Evolutionary conservation across 2,888 invertebrate species (phyloP), one percentile per base, ranked within the genome.

Genomic region (Xylocampa areola): DNA sequence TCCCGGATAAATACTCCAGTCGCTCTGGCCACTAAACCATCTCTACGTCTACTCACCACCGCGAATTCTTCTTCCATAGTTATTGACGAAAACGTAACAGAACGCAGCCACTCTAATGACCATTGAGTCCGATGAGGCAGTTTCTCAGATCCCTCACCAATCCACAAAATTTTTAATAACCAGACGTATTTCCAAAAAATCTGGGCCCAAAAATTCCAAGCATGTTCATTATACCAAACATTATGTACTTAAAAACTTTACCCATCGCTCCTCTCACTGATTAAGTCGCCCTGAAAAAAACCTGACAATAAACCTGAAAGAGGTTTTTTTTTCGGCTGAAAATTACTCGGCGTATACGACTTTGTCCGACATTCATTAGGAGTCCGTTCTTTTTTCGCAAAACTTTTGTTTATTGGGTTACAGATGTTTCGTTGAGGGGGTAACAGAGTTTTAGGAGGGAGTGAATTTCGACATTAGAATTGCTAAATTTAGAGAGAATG

Each of bases 251-350:
- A 41, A 53, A 53, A 68, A 61, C 60, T 49, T 55, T 59, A 62
- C 64, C 62, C 51, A 67, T 65, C 63, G 55, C 29, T 35, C 33
- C 39, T 65, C 7, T 0, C 17, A 2, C 27, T 64, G 27, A 41
- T 47, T 73, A 73, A 62, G 67, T 65, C 51, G 65, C 63, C 64
- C 45, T 43, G 45, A 71, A 63, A 65, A 32, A 51, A 33, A 11
- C 3, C 13, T 45, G 45, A 64, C 72, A 47, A 55, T 23, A 2
- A 6, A 25, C 4, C 8, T 25, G 4, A 45, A 48, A 29, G 36
- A 39, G 25, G 14, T 0, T 53, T 37, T 51, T 67, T 25, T 70
- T 67, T 72, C 35, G 21, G 45, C 14, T 44, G 62, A 68, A 72
- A 75, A 77, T 75, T 71, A 64, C 61, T 41, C 43, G 41, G 36